phyloP scores from a whole-genome alignment of 2,797 vertebrate species.

The Anomalospiza imberbis region DNA sequence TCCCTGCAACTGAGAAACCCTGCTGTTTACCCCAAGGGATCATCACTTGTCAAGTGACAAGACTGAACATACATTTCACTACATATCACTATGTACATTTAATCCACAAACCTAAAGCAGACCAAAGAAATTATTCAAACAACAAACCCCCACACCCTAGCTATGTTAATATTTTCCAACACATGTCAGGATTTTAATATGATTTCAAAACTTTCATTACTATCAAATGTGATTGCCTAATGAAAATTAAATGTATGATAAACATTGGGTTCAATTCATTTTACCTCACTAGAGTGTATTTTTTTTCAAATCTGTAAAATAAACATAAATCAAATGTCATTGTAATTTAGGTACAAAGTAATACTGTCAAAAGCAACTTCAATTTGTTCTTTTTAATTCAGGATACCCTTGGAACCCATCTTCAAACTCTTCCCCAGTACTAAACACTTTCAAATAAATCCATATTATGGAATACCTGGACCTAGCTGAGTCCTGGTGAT shows the following conservation, averaged over 20 bases:
- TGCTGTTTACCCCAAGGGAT: constrained; percentile 58
- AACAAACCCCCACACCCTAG: not conserved
- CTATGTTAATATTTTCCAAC: constrained; percentile 11
- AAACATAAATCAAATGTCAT: not conserved
- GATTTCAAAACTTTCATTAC: not conserved
- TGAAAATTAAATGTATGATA: not conserved
- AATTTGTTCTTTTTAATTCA: not conserved
- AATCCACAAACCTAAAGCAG: not conserved
- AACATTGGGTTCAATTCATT: not conserved
- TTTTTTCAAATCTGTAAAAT: not conserved
- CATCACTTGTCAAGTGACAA: constrained; percentile 62
- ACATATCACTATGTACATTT: not conserved
- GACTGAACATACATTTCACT: constrained; percentile 36
- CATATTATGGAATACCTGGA: not conserved
- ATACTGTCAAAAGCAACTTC: not conserved
- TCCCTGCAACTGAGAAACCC: constrained; percentile 55
- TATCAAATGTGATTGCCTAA: not conserved
- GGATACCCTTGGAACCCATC: not conserved
- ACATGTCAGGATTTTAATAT: constrained; percentile 6
- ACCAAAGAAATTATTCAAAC: constrained; percentile 17
- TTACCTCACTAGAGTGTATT: not conserved
- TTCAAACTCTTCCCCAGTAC: not conserved
- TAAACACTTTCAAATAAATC: not conserved
- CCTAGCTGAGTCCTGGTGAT: not conserved
- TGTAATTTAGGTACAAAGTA: not conserved